Conservation (phyloP, 2,797 vertebrate species). For the Macroramphosus scolopax region DNA sequence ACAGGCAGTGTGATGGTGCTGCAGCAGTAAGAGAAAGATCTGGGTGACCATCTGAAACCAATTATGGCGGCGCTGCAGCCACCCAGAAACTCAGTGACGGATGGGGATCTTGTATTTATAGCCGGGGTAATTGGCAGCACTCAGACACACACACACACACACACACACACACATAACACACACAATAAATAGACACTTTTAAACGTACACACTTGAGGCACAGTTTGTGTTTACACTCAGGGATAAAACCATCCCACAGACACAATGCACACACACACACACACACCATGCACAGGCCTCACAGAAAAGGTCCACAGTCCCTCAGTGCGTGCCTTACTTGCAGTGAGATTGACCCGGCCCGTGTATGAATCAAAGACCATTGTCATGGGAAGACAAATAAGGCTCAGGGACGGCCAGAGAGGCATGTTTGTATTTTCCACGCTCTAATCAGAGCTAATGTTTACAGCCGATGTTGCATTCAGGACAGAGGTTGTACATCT, state of each 20-base stretch:
- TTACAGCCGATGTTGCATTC: constrained; percentile 69
- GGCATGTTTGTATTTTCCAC: constrained; percentile 65
- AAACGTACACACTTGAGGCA: constrained; percentile 47
- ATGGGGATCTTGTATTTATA: constrained; percentile 96
- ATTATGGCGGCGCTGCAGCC: constrained; percentile 92
- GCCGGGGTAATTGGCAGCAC: constrained; percentile 99
- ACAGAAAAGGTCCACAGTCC: constrained; percentile 47
- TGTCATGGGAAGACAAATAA: constrained; percentile 66
- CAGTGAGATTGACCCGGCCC: constrained; percentile 32
- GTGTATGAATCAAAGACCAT: constrained; percentile 59
- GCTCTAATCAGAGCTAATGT: constrained; percentile 70
- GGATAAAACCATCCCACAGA: constrained; percentile 42
- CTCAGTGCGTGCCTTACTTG: constrained; percentile 14
- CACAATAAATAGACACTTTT: constrained; percentile 60
- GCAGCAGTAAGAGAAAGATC: constrained; percentile 75
- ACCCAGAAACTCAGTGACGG: constrained; percentile 98
- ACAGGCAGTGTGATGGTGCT: constrained; percentile 81
- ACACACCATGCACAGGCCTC: constrained; percentile 41
- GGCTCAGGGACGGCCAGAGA: constrained; percentile 45
- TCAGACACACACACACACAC: constrained; percentile 71
- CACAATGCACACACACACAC: constrained; percentile 7
- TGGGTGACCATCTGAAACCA: constrained; percentile 92
- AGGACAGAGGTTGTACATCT: constrained; percentile 70
- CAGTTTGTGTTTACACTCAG: constrained; percentile 63
- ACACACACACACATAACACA: constrained; percentile 56